Evolutionary conservation across 2,888 invertebrate genomes (phyloP).

Genomic region (Sesia bembeciformis): DNA sequence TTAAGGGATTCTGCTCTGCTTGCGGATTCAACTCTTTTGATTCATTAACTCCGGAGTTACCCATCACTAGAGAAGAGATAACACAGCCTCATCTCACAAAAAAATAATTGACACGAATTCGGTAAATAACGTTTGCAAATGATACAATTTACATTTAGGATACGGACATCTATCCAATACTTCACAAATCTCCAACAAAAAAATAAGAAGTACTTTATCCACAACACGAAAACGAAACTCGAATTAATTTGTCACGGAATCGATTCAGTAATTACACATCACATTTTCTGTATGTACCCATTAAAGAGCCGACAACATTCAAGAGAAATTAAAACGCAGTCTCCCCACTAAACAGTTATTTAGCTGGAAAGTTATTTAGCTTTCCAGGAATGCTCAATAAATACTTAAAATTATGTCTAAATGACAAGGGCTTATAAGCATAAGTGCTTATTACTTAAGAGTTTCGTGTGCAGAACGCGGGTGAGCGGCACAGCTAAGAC

Average conservation of each 20-base stretch:
- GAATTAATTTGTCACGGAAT: constrained; percentile 20
- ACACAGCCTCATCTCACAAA: too few species aligned
- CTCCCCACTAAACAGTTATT: not conserved
- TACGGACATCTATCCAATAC: too few species aligned
- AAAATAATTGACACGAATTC: too few species aligned
- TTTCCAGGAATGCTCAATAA: not conserved
- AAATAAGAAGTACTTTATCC: not conserved
- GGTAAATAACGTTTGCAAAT: too few species aligned
- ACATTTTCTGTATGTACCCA: constrained; percentile 20
- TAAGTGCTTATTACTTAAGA: not conserved
- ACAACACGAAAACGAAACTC: constrained; percentile 6
- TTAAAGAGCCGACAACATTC: constrained; percentile 18
- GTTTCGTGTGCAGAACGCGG: not conserved
- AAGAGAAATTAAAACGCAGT: constrained; percentile 18
- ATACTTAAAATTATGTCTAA: not conserved
- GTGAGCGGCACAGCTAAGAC: too few species aligned
- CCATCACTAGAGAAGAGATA: too few species aligned
- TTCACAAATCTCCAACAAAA: not conserved
- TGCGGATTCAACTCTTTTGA: too few species aligned
- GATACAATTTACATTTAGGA: too few species aligned
- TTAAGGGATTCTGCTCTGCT: too few species aligned
- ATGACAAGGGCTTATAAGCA: not conserved
- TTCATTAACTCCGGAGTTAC: too few species aligned
- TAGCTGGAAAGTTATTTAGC: not conserved
- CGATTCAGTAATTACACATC: constrained; percentile 18